Evolutionary conservation across 2,888 invertebrate genomes (phyloP).

Genomic region (Leptopilina myrica): DNA sequence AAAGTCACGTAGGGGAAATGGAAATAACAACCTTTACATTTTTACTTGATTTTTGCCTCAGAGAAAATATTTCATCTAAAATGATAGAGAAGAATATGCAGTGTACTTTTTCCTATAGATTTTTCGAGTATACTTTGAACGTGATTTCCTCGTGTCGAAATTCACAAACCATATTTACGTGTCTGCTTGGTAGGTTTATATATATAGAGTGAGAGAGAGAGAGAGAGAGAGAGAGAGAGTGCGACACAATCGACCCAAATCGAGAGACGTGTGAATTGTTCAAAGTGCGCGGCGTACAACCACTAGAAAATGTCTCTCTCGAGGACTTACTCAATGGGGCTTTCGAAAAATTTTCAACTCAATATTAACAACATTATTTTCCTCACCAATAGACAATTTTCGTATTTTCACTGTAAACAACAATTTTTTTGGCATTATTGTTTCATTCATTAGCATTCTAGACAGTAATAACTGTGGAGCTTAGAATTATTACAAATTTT

Average conservation of each 20-base stretch:
- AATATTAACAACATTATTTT: conserved; percentile 13
- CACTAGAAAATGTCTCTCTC: conserved; percentile 13
- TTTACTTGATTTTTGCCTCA: conserved; percentile 15
- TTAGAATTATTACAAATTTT: too few relatives aligned
- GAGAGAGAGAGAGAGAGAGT: background rate
- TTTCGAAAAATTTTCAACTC: background rate
- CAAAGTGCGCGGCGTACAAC: background rate
- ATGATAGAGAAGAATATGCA: conserved; percentile 14
- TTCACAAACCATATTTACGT: conserved; percentile 35
- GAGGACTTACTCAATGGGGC: background rate
- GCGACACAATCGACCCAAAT: conserved; percentile 48
- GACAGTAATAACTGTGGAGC: too few relatives aligned
- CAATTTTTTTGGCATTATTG: too few relatives aligned
- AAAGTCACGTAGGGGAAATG: conserved; percentile 16
- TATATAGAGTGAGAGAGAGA: too few relatives aligned
- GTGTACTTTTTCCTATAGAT: conserved; percentile 9
- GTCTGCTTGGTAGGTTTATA: conserved; percentile 5
- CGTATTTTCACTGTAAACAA: too few relatives aligned
- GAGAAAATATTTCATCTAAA: conserved; percentile 15
- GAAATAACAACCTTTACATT: conserved; percentile 16
- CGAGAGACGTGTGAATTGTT: conserved; percentile 20
- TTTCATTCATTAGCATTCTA: too few relatives aligned
- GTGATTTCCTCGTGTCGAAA: conserved; percentile 23
- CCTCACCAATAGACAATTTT: background rate
- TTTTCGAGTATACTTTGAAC: conserved; percentile 17